Evolutionary conservation across 2,888 invertebrate genomes (phyloP).

Genomic region (Metallyticus violacea): DNA sequence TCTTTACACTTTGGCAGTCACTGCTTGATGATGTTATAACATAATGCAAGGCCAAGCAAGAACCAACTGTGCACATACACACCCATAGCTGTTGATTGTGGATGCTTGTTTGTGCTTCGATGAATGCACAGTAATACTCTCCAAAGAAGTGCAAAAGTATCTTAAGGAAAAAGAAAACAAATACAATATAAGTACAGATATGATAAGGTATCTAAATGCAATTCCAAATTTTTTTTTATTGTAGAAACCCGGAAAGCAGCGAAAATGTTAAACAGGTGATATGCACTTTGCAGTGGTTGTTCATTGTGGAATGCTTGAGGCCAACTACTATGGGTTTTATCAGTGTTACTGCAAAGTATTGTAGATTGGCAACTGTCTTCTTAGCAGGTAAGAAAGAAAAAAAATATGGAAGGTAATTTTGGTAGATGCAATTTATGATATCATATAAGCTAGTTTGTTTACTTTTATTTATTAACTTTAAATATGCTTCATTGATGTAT

Average conservation of each 20-base stretch:
- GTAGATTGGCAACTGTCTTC: slow-evolving; percentile 62
- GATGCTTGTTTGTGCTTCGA: too few species aligned
- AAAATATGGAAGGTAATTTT: slow-evolving; percentile 39
- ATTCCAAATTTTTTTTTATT: too few species aligned
- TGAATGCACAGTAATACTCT: too few species aligned
- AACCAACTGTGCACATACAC: too few species aligned
- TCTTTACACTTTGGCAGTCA: too few species aligned
- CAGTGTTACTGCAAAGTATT: slow-evolving; percentile 59
- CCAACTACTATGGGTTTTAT: slow-evolving; percentile 55
- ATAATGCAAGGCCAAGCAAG: too few species aligned
- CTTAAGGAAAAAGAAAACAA: too few species aligned
- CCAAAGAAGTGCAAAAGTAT: neutral
- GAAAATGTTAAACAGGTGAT: slow-evolving; percentile 41
- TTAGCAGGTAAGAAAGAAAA: slow-evolving; percentile 52
- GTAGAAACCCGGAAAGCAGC: slow-evolving; percentile 22
- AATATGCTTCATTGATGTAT: neutral
- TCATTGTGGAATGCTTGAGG: slow-evolving; percentile 60
- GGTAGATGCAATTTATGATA: too few species aligned
- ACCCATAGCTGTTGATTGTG: too few species aligned
- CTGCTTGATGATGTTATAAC: too few species aligned
- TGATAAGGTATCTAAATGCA: neutral
- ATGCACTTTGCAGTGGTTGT: slow-evolving; percentile 61
- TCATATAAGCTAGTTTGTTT: neutral
- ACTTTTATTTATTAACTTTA: neutral
- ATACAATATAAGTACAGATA: too few species aligned